Evolutionary conservation across 2,888 invertebrate species (phyloP), one percentile per base, ranked within the genome.

Genomic region (Aphidoletes aphidimyza): DNA sequence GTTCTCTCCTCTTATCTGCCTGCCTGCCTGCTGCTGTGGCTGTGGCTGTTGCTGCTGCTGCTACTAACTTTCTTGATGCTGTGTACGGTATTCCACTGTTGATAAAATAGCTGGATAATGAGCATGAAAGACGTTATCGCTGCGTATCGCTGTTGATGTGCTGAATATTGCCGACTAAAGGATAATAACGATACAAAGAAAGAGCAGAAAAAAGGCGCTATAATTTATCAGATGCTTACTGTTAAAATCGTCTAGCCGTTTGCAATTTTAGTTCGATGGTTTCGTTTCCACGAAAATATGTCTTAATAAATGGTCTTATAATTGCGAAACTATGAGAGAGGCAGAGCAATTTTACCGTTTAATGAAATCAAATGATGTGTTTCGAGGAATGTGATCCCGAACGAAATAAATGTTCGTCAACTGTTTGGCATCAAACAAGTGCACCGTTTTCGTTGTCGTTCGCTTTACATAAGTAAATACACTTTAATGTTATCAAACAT

Each of bases 101-200:
- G 69, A 69, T 69, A 69, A 69, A 69, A 69, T 69, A 30, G 69
- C 69, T 69, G 69, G 69, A 69, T 69, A 69, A 69, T 69, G 69
- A 69, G 69, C 69, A 30, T 69, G 69, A 69, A 69, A 69, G 69
- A 69, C 69, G 69, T 69, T 69, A 69, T 69, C 69, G 69, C 14
- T 69, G 34, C 34, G 34, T 30, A 69, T 69, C 30, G 69, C 34
- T 11, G 14, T 54, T 69, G 69, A 69, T 30, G 69, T 17, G 69
- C 30, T 54, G 69, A 54, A 54, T 54, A 19, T 3, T 69, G 69
- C 69, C 69, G 69, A 69, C 69, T 30, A 69, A 69, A 69, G 30
- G 69, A 69, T 69, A 69, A 69, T 69, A 69, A 30, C 30, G 14
- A 30, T 69, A 30, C n/a, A n/a, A n/a, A n/a, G n/a, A n/a, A n/a